A percentile compares a stretch with the other conserved stretches of the same genome.
Evolutionary conservation across 1,140 invertebrate genomes (phyloP).

Genomic region (Caenorhabditis tropicalis): DNA sequence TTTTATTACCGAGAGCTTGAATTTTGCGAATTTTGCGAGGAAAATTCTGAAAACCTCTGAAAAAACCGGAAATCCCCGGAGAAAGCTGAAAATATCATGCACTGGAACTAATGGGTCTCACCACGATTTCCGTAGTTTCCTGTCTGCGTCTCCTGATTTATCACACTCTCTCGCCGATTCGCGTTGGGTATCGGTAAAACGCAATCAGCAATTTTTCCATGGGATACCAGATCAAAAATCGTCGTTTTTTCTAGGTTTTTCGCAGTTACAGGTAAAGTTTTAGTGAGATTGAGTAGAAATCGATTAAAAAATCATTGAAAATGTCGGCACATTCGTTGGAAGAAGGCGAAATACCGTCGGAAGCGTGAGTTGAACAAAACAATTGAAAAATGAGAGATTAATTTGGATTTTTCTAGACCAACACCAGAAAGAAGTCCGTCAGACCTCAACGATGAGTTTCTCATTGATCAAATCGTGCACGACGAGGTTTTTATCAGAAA

Average conservation of each 20-base stretch:
- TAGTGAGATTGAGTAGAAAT: neutral
- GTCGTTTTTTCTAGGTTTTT: neutral
- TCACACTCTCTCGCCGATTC: neutral
- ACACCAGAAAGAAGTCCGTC: neutral
- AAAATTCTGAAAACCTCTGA: too few relatives aligned
- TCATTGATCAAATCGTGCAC: neutral
- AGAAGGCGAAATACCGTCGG: constrained; percentile 2
- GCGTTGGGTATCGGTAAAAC: neutral
- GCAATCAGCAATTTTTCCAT: too few relatives aligned
- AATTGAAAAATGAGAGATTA: neutral
- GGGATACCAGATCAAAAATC: too few relatives aligned
- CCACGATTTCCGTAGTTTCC: neutral
- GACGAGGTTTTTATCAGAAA: neutral
- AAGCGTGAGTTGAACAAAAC: neutral
- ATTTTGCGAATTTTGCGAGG: too few relatives aligned
- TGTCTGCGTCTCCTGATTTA: neutral
- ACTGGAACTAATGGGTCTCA: neutral
- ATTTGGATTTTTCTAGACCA: neutral
- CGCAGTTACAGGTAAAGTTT: neutral
- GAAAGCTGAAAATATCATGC: too few relatives aligned
- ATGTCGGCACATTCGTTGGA: neutral
- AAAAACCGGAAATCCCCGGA: too few relatives aligned
- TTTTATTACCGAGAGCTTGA: too few relatives aligned
- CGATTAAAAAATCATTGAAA: neutral
- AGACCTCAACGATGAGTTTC: neutral